Conservation (phyloP, 2,113 vertebrate species). For the Ptilonorhynchus violaceus region DNA sequence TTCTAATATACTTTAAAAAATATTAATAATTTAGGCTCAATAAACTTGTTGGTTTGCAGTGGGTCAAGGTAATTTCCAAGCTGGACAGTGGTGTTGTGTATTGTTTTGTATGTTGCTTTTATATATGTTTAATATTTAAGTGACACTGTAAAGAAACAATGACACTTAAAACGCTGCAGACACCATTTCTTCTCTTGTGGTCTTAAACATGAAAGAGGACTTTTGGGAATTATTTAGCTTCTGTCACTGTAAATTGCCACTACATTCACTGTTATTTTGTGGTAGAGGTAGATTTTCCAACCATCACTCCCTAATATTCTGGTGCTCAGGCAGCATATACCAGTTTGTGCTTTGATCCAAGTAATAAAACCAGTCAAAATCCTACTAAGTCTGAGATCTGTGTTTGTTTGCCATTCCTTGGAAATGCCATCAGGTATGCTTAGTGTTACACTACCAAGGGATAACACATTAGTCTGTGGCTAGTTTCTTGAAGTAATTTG, state of each 20-base stretch:
- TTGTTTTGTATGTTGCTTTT: neutral
- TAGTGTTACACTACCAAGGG: neutral
- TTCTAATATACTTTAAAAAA: neutral
- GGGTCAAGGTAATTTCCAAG: neutral
- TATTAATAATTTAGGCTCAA: neutral
- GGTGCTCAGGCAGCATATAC: neutral
- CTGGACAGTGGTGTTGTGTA: neutral
- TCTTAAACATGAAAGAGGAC: neutral
- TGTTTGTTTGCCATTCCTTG: neutral
- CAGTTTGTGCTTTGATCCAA: neutral
- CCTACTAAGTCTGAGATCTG: neutral
- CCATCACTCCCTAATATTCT: neutral
- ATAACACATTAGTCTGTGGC: neutral
- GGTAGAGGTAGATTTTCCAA: neutral
- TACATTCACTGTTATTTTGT: neutral
- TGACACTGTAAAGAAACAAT: neutral
- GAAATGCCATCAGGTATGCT: neutral
- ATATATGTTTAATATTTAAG: neutral
- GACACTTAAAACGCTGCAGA: neutral
- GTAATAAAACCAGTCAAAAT: neutral
- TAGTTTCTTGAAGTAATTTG: neutral
- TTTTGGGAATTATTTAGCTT: neutral
- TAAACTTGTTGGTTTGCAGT: neutral
- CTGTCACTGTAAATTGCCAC: neutral
- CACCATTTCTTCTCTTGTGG: neutral